Percentiles rank a stretch among this genome's conserved stretches.
phyloP scores from a whole-genome alignment of 2,888 invertebrate genomes.

The Meloe dianella region DNA sequence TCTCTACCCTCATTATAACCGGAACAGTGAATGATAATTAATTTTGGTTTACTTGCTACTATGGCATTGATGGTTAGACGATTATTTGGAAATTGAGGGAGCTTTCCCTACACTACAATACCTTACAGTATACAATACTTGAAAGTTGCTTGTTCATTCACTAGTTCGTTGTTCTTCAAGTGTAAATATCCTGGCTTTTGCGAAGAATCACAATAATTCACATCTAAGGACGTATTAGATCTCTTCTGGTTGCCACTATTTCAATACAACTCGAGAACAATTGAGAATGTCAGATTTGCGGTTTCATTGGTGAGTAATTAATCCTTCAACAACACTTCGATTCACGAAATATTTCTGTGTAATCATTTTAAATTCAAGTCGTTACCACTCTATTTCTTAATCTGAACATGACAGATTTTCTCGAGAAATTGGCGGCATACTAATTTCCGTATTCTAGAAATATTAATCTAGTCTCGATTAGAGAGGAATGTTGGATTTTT shows the following conservation, averaged over 20 bases:
- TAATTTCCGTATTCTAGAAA: conserved; percentile 7
- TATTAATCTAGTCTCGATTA: background rate
- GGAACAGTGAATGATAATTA: background rate
- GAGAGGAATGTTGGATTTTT: background rate
- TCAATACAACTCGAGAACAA: background rate
- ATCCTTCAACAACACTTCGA: background rate
- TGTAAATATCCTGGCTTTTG: conserved; percentile 2
- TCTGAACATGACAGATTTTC: background rate
- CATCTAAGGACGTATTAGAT: background rate
- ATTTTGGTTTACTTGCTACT: background rate
- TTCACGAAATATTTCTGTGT: background rate
- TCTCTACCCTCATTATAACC: background rate
- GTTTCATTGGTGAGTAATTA: conserved; percentile 3
- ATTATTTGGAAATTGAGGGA: background rate
- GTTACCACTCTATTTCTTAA: background rate
- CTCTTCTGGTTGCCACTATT: background rate
- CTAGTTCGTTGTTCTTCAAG: background rate
- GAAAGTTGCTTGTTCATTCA: background rate
- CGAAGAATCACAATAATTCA: background rate
- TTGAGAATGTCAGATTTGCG: background rate
- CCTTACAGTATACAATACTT: background rate
- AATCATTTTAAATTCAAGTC: background rate
- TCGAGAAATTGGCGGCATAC: conserved; percentile 1
- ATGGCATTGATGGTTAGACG: background rate
- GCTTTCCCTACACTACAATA: background rate